These are phyloP conservation scores for Acronicta leporina DNA, from an alignment of 2,888 invertebrate genomes.

Conservation along the genomic window DNA sequence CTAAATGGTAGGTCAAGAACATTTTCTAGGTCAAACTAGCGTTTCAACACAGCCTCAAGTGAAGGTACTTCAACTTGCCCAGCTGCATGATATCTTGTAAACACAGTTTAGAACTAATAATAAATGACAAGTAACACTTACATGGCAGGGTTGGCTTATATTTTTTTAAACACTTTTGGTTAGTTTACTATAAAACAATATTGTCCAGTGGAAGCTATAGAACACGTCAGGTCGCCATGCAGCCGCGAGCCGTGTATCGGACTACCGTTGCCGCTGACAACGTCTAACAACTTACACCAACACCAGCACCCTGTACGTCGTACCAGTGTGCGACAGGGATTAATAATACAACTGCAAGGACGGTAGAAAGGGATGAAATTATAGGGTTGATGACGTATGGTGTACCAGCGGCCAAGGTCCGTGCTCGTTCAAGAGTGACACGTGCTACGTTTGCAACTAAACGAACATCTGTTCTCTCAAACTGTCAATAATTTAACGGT, in stretches of 20 bases:
- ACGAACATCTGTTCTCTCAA: conserved; percentile 77
- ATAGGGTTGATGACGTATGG: conserved; percentile 77
- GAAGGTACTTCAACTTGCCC: conserved; percentile 11
- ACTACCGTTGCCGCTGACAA: conserved; percentile 85
- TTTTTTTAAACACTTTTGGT: conserved; percentile 30
- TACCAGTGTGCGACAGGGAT: conserved; percentile 72
- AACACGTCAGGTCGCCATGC: conserved; percentile 73
- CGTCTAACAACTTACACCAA: conserved; percentile 83
- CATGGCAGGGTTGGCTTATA: conserved; percentile 30
- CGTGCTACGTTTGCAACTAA: conserved; percentile 74
- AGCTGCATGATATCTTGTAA: conserved; percentile 18
- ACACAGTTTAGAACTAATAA: conserved; percentile 15
- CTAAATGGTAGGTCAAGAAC: conserved; percentile 55
- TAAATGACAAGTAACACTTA: conserved; percentile 33
- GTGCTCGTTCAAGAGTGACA: conserved; percentile 85
- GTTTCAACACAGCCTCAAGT: conserved; percentile 25
- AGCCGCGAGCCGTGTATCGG: conserved; percentile 78
- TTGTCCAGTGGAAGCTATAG: conserved; percentile 73
- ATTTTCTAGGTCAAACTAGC: conserved; percentile 60
- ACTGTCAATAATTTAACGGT: conserved; percentile 47
- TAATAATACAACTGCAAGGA: conserved; percentile 54
- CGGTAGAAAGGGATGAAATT: conserved; percentile 69
- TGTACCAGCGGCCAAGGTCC: conserved; percentile 71
- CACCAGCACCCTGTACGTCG: conserved; percentile 74
- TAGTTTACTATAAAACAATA: conserved; percentile 59